phyloP scores from a whole-genome alignment of 1,140 invertebrate genomes.

The Drosophila nebulosa region DNA sequence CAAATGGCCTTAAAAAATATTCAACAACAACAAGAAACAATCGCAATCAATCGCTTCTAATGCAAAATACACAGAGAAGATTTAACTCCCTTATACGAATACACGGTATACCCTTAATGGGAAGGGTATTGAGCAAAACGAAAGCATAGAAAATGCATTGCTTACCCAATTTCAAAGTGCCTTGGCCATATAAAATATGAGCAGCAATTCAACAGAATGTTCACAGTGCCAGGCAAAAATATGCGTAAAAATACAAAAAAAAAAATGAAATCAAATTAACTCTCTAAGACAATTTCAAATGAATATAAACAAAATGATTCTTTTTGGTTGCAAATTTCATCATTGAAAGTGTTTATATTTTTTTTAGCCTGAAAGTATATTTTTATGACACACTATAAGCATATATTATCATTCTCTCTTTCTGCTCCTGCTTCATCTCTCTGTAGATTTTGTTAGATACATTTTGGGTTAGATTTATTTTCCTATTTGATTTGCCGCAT shows the following conservation, averaged over 20 bases:
- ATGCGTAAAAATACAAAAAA: background rate
- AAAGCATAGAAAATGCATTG: slow-evolving; percentile 40
- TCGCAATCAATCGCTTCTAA: too few relatives aligned
- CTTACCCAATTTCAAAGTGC: slow-evolving; percentile 65
- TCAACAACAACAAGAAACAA: too few relatives aligned
- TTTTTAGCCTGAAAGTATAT: background rate
- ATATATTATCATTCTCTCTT: background rate
- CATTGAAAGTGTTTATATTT: too few relatives aligned
- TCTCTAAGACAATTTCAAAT: too few relatives aligned
- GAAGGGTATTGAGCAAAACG: background rate
- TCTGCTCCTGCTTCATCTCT: background rate
- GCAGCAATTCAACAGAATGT: slow-evolving; percentile 46
- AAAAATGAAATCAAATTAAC: too few relatives aligned
- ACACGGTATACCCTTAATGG: too few relatives aligned
- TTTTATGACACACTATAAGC: background rate
- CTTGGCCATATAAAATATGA: slow-evolving; percentile 60
- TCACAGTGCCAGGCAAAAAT: background rate
- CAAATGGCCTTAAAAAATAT: too few relatives aligned
- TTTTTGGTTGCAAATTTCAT: too few relatives aligned
- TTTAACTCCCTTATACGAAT: too few relatives aligned
- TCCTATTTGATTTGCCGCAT: slow-evolving; percentile 19
- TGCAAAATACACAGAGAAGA: too few relatives aligned
- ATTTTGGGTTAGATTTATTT: slow-evolving; percentile 35
- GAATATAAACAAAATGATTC: too few relatives aligned
- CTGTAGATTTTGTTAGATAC: slow-evolving; percentile 6